Evolutionary conservation across 2,888 invertebrate species (phyloP).

Genomic region (Rhagonycha lutea): DNA sequence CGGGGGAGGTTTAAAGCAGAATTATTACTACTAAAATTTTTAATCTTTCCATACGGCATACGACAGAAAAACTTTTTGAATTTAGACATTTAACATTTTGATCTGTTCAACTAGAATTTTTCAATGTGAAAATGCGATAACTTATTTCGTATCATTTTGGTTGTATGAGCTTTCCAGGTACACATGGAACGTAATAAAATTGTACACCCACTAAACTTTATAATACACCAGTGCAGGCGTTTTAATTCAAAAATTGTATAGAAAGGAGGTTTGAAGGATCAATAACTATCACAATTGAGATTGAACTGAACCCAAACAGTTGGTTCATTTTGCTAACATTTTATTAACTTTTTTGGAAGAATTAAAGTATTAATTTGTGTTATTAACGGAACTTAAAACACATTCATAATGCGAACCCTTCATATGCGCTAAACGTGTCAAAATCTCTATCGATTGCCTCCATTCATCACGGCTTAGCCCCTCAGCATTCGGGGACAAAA

Average conservation of each 20-base stretch:
- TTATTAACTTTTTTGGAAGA: background rate
- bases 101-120: no score
- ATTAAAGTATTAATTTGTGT: background rate
- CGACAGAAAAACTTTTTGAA: no score
- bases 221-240: background rate
- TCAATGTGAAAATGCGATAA: background rate
- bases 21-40: background rate
- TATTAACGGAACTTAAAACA: background rate
- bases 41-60: no score
- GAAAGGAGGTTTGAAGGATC: background rate
- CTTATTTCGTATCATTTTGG: background rate
- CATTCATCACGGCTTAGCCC: constrained; percentile 14
- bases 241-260: background rate
- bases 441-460: constrained; percentile 17
- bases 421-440: constrained; percentile 20
- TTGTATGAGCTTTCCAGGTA: background rate
- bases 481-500: constrained; percentile 12
- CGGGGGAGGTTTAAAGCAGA: no score
- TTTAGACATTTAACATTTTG: no score
- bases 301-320: background rate
- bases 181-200: background rate
- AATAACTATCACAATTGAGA: background rate
- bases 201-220: background rate
- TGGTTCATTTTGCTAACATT: background rate
- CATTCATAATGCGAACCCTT: background rate